Base-by-base conservation (phyloP, 1,140 invertebrate genomes). In the Ericerus pela region DNA sequence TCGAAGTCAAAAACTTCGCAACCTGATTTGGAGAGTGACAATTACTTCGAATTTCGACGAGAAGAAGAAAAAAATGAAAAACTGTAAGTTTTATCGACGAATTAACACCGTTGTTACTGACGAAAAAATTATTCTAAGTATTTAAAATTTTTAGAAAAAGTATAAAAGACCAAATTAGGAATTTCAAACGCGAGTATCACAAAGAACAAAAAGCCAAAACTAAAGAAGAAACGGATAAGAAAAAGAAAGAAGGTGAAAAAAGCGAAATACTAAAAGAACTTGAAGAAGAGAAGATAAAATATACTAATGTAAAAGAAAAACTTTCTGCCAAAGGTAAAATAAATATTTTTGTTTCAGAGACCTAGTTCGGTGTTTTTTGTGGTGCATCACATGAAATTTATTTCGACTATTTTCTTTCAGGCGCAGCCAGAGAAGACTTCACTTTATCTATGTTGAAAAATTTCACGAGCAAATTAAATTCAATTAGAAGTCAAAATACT, bases 131-230 rank as follows among this genome's bases (percentile, higher is more conserved):
- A 47, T 5, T 47, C 26, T 10, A 24, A 47, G 26, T 22, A 22
- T 47, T 53, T 29, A 6, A 16, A 16, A 10, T 31, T 18, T 36
- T 54, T 36, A 54, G 53, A 24, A 31, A 30, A 33, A 31, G 37
- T 11, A 54, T 54, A 20, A 4, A 14, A 16, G 14, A 26, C 2
- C 6, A 54, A 22, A 54, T 54, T 22, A 30, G 29, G 10, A 24
- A 36, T 36, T n/a, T 54, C 2, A 33, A 54, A 36, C 11, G 18
- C 12, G 53, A 54, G 8, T 36, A 36, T 54, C 53, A 29, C 55
- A 74, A 70, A 62, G 69, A 29, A 14, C 26, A 55, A 27, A 55
- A 30, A 55, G 11, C 22, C 4, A 28, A 47, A 14, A 14, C 31
- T 24, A 22, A 16, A 8, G 29, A 33, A 10, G 6, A 54, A 54